Evolutionary conservation across 1,140 invertebrate genomes (phyloP).

Genomic region (Atta colombica): DNA sequence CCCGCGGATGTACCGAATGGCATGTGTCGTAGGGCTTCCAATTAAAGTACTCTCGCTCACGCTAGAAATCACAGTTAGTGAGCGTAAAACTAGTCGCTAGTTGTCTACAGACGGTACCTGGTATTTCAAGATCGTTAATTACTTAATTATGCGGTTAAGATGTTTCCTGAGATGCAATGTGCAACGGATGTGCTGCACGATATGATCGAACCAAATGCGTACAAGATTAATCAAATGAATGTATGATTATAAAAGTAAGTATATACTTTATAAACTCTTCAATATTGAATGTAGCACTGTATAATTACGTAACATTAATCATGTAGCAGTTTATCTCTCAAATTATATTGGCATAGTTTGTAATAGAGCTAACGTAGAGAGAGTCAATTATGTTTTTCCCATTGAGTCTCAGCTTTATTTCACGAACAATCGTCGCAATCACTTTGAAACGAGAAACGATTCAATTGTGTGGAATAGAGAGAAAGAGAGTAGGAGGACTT

Average conservation of each 20-base stretch:
- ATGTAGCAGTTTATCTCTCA: not conserved
- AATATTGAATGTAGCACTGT: not conserved
- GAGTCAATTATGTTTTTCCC: not conserved
- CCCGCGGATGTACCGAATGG: constrained; percentile 56
- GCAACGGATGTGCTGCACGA: constrained; percentile 39
- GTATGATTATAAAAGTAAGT: not conserved
- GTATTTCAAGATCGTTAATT: constrained; percentile 74
- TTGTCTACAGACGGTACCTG: constrained; percentile 65
- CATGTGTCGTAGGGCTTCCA: constrained; percentile 68
- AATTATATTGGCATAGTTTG: not conserved
- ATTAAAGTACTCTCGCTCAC: constrained; percentile 73
- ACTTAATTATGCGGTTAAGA: constrained; percentile 73
- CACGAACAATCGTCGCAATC: not conserved
- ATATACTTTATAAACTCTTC: not conserved
- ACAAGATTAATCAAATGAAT: not conserved
- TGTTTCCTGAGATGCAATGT: constrained; percentile 50
- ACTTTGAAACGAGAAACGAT: not conserved
- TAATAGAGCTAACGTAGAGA: not conserved
- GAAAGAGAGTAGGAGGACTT: not conserved
- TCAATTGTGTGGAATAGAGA: not conserved
- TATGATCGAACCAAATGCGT: constrained; percentile 1
- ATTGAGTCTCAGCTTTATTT: not conserved
- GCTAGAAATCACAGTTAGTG: constrained; percentile 67
- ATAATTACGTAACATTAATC: constrained; percentile 6
- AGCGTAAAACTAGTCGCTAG: constrained; percentile 72